A percentile compares a stretch with the other conserved stretches of the same genome.
Evolutionary conservation across 2,797 vertebrate genomes (phyloP).

Genomic region (Numenius phaeopus): DNA sequence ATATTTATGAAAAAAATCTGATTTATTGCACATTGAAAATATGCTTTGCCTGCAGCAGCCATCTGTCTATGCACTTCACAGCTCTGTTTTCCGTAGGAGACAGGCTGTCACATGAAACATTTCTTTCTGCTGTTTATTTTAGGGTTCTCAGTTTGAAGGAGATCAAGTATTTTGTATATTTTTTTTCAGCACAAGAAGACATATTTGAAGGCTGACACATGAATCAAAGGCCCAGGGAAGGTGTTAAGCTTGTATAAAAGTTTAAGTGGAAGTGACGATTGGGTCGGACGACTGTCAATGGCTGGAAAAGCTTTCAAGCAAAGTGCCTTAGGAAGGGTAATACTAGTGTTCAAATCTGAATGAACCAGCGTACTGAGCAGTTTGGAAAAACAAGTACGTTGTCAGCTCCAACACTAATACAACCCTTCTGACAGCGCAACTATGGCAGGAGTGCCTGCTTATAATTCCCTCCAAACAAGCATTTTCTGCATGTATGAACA

Average conservation of each 20-base stretch:
- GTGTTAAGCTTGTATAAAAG: conserved; percentile 15
- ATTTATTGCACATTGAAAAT: conserved; percentile 46
- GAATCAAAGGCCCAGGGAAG: conserved; percentile 18
- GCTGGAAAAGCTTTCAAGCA: neutral
- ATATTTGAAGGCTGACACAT: conserved; percentile 49
- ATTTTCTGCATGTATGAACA: neutral
- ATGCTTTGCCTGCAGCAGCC: conserved; percentile 68
- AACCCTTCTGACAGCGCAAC: neutral
- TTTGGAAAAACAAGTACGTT: neutral
- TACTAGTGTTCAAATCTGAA: neutral
- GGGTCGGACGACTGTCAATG: neutral
- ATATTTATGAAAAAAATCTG: conserved; percentile 56
- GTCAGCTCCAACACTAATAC: neutral
- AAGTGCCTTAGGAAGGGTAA: neutral
- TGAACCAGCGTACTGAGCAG: neutral
- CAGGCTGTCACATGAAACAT: conserved; percentile 50
- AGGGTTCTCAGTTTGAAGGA: conserved; percentile 41
- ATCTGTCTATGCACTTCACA: conserved; percentile 70
- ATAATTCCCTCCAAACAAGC: neutral
- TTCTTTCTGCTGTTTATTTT: conserved; percentile 68
- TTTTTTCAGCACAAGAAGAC: neutral
- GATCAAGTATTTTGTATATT: conserved; percentile 9
- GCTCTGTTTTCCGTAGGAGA: conserved; percentile 63
- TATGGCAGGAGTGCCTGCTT: neutral
- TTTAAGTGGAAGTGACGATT: conserved; percentile 13